Percentiles rank a stretch among this genome's conserved stretches.
Conservation (phyloP, 2,113 vertebrate species). For the Dascyllus trimaculatus region DNA sequence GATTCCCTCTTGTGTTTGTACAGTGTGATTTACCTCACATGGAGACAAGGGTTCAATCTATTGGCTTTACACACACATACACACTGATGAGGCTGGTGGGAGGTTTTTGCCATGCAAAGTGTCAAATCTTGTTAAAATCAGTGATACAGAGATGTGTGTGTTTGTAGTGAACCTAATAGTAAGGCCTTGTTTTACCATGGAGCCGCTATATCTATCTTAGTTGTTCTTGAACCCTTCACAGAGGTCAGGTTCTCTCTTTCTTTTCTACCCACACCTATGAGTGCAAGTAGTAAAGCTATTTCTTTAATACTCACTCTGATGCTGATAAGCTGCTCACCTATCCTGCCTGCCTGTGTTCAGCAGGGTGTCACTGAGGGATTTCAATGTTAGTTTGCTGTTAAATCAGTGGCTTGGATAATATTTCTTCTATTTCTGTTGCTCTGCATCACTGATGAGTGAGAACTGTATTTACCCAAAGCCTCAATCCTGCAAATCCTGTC, state of each 20-base stretch:
- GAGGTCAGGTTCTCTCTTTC: slow-evolving; percentile 64
- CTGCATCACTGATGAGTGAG: no score
- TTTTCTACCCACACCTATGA: slow-evolving; percentile 54
- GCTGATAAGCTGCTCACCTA: slow-evolving; percentile 49
- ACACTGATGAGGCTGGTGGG: not conserved
- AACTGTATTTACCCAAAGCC: no score
- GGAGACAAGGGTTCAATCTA: no score
- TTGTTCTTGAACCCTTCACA: slow-evolving; percentile 71
- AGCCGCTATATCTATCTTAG: slow-evolving; percentile 52
- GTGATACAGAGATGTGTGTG: not conserved
- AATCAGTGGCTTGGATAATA: no score
- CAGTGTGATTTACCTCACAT: no score
- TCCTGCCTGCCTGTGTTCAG: no score
- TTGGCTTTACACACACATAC: no score
- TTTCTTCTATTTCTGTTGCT: no score
- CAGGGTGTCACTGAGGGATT: not conserved
- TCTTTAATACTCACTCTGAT: slow-evolving; percentile 63
- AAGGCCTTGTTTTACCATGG: slow-evolving; percentile 67
- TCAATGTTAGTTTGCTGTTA: no score
- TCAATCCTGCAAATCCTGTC: no score
- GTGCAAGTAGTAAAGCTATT: slow-evolving; percentile 65
- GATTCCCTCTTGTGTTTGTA: slow-evolving; percentile 39
- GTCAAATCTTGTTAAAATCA: not conserved
- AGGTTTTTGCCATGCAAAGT: not conserved
- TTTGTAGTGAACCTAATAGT: slow-evolving; percentile 48